A percentile compares a stretch with the other conserved stretches of the same genome.
phyloP scores from a whole-genome alignment of 2,113 vertebrate genomes.

The Periophthalmus modestus region DNA sequence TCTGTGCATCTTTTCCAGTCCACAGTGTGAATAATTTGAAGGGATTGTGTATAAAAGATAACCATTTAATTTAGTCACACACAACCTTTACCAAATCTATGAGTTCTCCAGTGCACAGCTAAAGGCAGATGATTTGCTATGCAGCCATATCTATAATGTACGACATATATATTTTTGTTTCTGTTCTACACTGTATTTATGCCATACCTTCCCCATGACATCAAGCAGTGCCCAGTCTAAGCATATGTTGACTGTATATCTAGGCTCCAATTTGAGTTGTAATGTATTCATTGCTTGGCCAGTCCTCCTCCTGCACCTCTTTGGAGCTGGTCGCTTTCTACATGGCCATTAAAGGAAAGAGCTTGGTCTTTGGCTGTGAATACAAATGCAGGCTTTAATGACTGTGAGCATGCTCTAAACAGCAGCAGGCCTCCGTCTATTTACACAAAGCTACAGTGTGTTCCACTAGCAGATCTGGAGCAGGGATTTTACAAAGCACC shows the following conservation, averaged over 20 bases:
- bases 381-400: conserved; percentile 62
- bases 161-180: not conserved
- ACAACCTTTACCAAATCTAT: not conserved
- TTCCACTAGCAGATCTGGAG: not conserved
- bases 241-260: not conserved
- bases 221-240: not conserved
- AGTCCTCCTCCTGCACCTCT: conserved; percentile 2
- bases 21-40: too few relatives aligned
- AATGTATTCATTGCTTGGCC: conserved; percentile 1
- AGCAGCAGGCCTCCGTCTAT: conserved; percentile 29
- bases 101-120: too few relatives aligned
- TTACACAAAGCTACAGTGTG: conserved; percentile 41
- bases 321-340: conserved; percentile 12
- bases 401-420: conserved; percentile 53
- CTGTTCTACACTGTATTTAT: not conserved
- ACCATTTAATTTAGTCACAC: not conserved
- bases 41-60: too few relatives aligned
- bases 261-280: not conserved
- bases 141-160: not conserved
- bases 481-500: not conserved
- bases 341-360: conserved; percentile 37
- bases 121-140: not conserved
- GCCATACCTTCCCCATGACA: not conserved
- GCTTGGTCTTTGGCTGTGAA: conserved; percentile 42
- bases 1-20: too few relatives aligned